Evolutionary conservation across 1,140 invertebrate genomes (phyloP).

Genomic region (Drosophila sturtevanti): DNA sequence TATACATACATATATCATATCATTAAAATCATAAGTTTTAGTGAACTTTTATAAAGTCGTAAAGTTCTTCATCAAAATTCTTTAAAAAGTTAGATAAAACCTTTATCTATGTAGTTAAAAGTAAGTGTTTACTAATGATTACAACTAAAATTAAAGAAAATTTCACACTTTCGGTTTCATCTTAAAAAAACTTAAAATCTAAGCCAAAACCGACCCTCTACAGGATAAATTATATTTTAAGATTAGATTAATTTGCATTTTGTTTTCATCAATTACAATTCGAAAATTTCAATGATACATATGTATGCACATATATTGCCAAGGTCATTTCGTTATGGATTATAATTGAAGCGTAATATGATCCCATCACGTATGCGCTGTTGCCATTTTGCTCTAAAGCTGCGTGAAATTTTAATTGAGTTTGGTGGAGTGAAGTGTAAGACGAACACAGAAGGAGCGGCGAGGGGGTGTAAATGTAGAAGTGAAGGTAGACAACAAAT

Average conservation of each 20-base stretch:
- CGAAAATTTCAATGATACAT: background rate
- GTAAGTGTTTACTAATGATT: too few species aligned
- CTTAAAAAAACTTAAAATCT: background rate
- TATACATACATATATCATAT: too few species aligned
- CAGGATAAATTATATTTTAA: background rate
- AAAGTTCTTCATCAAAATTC: too few species aligned
- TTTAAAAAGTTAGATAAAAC: too few species aligned
- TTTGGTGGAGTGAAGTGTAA: background rate
- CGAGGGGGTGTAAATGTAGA: conserved; percentile 5
- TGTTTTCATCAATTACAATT: background rate
- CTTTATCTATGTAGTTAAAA: too few species aligned
- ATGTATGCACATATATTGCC: background rate
- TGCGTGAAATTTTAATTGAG: conserved; percentile 25
- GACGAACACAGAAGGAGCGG: background rate
- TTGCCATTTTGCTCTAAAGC: conserved; percentile 6
- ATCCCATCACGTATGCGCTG: conserved; percentile 12
- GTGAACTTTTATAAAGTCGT: too few species aligned
- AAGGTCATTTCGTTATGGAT: conserved; percentile 16
- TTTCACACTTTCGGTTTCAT: background rate
- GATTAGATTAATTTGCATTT: background rate
- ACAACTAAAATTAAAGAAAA: too few species aligned
- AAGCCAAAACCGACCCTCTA: background rate
- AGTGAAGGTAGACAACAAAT: conserved; percentile 11
- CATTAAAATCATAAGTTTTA: too few species aligned
- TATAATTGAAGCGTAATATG: conserved; percentile 3